Evolutionary conservation across 2,113 vertebrate species (phyloP), one percentile per base, ranked within the genome.

Genomic region (Irena cyanogastra): DNA sequence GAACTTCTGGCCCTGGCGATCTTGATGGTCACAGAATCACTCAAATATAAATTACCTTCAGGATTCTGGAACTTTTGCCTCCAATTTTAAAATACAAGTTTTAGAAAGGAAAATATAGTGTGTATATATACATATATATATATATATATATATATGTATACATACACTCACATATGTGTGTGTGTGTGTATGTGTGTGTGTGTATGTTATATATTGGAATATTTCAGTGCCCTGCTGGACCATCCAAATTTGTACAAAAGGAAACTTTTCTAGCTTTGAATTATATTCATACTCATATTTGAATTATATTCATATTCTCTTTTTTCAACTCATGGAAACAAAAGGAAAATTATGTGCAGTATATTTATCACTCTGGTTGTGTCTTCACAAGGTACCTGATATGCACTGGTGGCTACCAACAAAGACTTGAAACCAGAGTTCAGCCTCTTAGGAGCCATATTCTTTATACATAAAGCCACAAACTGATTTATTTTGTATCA

Each of bases 11-110:
- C 9, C 26, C 7, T 3, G 6, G 14, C 3, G 42, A 14, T n/a
- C 3, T 1, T 20, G 13, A 37, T 9, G 30, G 10, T 2, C 2
- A 61, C 57, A 23, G 7, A 57, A 26, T 65, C 0, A 0, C 30
- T 74, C 19, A 84, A 83, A 66, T 42, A 41, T 0, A 4, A 5
- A 21, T 60, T 52, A 80, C 60, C 19, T 37, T 27, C 47, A 35
- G 37, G 7, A 2, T 75, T 75, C 47, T 66, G 56, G 30, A 64
- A 61, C 16, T 10, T 64, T 44, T 74, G 15, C 3, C 4, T 69
- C 16, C 3, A 23, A 13, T 74, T 81, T 49, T 41, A 72, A 84
- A 77, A 81, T 39, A 4, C 0, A 69, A 10, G 3, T 60, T 3
- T 52, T 56, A 19, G 8, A 31, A 53, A 33, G 7, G 4, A 28